Percentiles rank a stretch among this genome's conserved stretches.
Conservation (phyloP, 1,140 invertebrate species). For the Thaumetopoea pityocampa region DNA sequence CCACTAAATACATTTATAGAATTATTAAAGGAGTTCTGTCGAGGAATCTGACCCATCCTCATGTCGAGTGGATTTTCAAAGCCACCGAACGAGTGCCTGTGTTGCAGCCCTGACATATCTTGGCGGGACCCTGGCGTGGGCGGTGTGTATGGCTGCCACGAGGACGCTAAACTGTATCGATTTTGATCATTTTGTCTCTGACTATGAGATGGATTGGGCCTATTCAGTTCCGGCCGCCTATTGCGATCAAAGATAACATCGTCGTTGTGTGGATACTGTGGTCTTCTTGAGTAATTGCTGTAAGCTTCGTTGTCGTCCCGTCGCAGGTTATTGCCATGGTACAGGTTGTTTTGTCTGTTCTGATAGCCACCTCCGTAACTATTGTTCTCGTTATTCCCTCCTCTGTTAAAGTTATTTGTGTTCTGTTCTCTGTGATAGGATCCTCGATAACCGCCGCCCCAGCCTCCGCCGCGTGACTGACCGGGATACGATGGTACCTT, state of each 20-base stretch:
- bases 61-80: conserved; percentile 57
- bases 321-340: conserved; percentile 33
- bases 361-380: conserved; percentile 42
- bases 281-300: conserved; percentile 33
- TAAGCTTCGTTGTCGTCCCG: conserved; percentile 36
- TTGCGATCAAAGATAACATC: conserved; percentile 38
- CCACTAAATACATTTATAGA: too few species aligned
- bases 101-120: conserved; percentile 7
- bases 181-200: conserved; percentile 28
- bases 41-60: conserved; percentile 35
- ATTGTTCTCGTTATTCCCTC: conserved; percentile 27
- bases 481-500: conserved; percentile 80
- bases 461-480: conserved; percentile 58
- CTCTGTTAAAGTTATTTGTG: conserved; percentile 47
- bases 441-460: conserved; percentile 59
- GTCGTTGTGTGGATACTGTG: conserved; percentile 34
- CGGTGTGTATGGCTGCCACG: conserved; percentile 30
- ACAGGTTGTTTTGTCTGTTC: conserved; percentile 25
- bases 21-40: conserved; percentile 8
- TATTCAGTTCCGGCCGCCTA: conserved; percentile 27
- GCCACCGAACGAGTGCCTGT: conserved; percentile 45
- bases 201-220: conserved; percentile 15
- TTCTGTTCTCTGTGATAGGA: conserved; percentile 65
- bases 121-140: conserved; percentile 24
- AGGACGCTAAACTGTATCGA: conserved; percentile 29